Base-by-base conservation (phyloP, 2,888 invertebrate species). In the Orthonychiurus folsomi region DNA sequence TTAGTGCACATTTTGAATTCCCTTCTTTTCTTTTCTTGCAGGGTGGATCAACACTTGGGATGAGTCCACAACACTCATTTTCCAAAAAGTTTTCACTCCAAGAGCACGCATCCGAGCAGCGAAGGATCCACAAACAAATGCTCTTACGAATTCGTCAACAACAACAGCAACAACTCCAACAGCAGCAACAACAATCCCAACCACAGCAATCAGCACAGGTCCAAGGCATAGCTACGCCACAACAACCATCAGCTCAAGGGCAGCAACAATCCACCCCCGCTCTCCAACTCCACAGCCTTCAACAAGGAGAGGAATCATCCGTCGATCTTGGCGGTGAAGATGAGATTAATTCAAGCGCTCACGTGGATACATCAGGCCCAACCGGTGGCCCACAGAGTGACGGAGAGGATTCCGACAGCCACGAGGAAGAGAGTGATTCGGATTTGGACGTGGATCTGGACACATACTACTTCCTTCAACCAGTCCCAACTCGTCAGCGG, bases 401-500 rank as follows among this genome's bases (percentile, higher is more conserved):
- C 48, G 63, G 88, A 70, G 87, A 87, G 74, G 89, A 90, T 62
- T 88, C 88, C 74, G 89, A 90, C 74, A 89, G 89, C 60, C 89
- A 91, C 73, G 75, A 71, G 48, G 75, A 71, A 56, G 74, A 74
- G 28, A 73, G 72, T 54, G 73, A 73, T 66, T 76, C 76, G 2
- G 88, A 88, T 76, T 87, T 88, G 15, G 92, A 93, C 75, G 81
- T 90, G 73, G 93, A 93, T 77, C 83, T 88, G 72, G 93, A 93
- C 73, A 88, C 87, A 75, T 92, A 89, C 76, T 92, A 92, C 76
- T 93, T 93, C 75, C 79, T 93, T 59, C 78, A 95, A 78, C 95
- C 96, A 9, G 89, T 96, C 62, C 88, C 94, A 9, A 92, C 93
- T 2, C 83, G 93, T 74, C 94, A 94, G 77, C 83, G 96, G 64